phyloP scores from a whole-genome alignment of 2,797 vertebrate genomes.

The Myotis myotis region DNA sequence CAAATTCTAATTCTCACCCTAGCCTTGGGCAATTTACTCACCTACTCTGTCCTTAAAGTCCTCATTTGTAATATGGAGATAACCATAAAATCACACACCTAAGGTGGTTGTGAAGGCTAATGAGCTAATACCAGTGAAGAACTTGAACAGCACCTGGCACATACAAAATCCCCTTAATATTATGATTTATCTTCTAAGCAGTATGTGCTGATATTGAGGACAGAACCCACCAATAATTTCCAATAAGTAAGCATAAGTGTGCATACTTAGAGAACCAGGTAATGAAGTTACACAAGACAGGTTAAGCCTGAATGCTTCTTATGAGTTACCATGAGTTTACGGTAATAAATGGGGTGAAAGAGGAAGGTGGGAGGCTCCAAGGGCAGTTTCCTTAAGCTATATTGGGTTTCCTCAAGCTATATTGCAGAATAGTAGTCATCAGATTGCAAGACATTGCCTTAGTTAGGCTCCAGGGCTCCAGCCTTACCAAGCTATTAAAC shows the following conservation, averaged over 20 bases:
- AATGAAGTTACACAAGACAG: slow-evolving; percentile 28
- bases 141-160: background rate
- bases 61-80: background rate
- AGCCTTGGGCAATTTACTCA: background rate
- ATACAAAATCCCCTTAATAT: background rate
- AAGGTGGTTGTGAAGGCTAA: background rate
- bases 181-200: background rate
- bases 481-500: slow-evolving; percentile 20
- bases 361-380: background rate
- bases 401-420: background rate
- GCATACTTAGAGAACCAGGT: background rate
- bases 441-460: background rate
- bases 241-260: background rate
- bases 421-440: background rate
- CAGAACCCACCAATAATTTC: background rate
- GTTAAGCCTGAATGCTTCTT: background rate
- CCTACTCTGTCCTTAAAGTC: background rate
- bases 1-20: background rate
- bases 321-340: background rate
- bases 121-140: background rate
- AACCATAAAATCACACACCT: background rate
- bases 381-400: background rate
- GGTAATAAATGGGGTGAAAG: background rate
- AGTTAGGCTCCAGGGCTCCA: background rate
- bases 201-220: background rate